Base-by-base conservation (phyloP, 2,113 vertebrate genomes). In the Elachura formosa region DNA sequence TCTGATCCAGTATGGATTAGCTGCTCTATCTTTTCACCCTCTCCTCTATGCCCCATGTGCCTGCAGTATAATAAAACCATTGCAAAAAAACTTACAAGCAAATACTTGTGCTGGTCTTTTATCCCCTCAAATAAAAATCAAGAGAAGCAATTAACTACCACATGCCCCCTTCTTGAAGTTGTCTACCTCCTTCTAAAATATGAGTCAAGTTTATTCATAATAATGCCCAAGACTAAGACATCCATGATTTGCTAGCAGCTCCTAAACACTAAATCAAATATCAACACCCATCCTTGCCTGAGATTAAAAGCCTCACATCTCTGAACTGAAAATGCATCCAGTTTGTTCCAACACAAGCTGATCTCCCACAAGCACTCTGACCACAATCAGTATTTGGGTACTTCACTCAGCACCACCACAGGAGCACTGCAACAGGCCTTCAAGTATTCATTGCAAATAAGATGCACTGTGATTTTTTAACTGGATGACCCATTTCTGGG, bases 11-110 rank as follows among this genome's bases (percentile, higher is more conserved):
- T 68, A 93, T 49, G 86, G 68, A 82, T 92, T 81, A 90, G 69
- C 33, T 84, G 77, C n/a, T 89, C 52, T 82, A 69, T 81, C 85
- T 86, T 79, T 71, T 59, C 43, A 40, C 21, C 33, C 51, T 73
- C 61, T 69, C 66, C 76, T 94, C 73, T 67, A 63, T 1, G 0
- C 77, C 83, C 89, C 52, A 38, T 62, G 90, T 55, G 80, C 46
- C 86, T 81, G 49, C 74, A 85, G 29, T 56, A 36, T 52, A 96
- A 96, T 90, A 67, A 95, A 94, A 92, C 78, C 93, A 93, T 90
- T 69, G 94, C 77, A 93, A 89, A 95, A 82, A 90, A 67, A 21
- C 51, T 24, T 24, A 90, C 69, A 95, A 43, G 87, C 36, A 96
- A 94, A 55, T 68, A 91, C 81, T 83, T 87, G 71, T 36, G 56